Evolutionary conservation across 2,113 vertebrate species (phyloP), one percentile per base, ranked within the genome.

Genomic region (Scomber japonicus): DNA sequence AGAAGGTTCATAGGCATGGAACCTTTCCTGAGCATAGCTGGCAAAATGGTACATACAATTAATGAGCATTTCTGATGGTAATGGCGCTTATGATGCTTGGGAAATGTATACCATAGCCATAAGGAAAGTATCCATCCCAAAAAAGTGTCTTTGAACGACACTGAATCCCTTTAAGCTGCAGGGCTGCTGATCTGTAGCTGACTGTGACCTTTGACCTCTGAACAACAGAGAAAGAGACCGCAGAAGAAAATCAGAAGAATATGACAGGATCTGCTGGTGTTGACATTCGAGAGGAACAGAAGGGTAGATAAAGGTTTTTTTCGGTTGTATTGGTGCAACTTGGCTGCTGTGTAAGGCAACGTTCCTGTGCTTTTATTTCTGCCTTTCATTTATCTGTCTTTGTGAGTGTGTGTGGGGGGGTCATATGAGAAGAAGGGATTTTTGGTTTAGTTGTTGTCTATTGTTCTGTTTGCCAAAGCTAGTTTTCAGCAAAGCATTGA

Each of bases 361-460:
- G 1, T 40, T 71, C 16, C 61, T 50, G 15, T 14, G 13, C 60
- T 71, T 31, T 51, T 16, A 24, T 55, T 31, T 40, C 15, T 31
- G 8, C 35, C 8, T 40, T 21, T 60, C 12, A 2, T 44, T 53
- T 15, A 2, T 54, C 27, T 11, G 5, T 55, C 60, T 67, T 71
- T 57, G 13, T 48, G 21, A 14, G 75, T 21, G 21, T 21, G 24
- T 57, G 45, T 6, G 54, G 44, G n/a, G 31, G 24, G 24, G 24
- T 21, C 21, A 21, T 3, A 4, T 8, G 16, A n/a, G 27, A 49
- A 16, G 69, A 44, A 2, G 8, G 27, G 56, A 49, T 48, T 51
- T 35, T 69, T 60, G 45, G 68, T 70, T 70, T 57, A 69, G 35
- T 82, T 51, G 11, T 21, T 60, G 61, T 82, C 62, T 80, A 50